A percentile compares a stretch with the other conserved stretches of the same genome.
Evolutionary conservation across 2,113 vertebrate genomes (phyloP).

Genomic region (cat (Felis catus)): DNA sequence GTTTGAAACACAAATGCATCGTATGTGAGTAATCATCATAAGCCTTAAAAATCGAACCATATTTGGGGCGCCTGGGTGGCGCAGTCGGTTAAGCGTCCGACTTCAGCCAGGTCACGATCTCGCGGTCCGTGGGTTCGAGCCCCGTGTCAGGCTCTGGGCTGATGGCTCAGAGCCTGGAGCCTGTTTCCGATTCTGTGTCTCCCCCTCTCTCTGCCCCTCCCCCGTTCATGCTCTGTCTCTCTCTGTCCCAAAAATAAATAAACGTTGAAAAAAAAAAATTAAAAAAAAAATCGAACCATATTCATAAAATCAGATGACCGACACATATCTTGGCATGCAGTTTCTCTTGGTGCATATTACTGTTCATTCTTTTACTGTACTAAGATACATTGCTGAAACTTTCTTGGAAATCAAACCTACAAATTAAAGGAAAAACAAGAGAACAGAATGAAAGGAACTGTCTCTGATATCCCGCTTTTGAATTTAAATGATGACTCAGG

Average conservation of each 20-base stretch:
- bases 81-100: no score
- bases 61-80: no score
- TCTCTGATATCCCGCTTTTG: not conserved
- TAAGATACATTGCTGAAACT: not conserved
- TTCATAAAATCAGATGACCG: not conserved
- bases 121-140: no score
- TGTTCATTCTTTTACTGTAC: not conserved
- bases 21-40: not conserved
- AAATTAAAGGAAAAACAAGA: not conserved
- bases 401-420: constrained; percentile 8
- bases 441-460: not conserved
- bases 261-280: no score
- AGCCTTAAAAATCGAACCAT: not conserved
- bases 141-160: no score
- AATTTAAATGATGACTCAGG: constrained; percentile 11
- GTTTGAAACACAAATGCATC: not conserved
- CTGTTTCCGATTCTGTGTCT: no score
- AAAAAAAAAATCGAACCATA: not conserved
- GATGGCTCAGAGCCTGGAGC: no score
- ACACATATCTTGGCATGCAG: not conserved
- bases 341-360: not conserved
- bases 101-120: no score
- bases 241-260: no score
- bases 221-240: no score
- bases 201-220: no score